phyloP scores from a whole-genome alignment of 2,888 invertebrate species.

The Polymixis lichenea region DNA sequence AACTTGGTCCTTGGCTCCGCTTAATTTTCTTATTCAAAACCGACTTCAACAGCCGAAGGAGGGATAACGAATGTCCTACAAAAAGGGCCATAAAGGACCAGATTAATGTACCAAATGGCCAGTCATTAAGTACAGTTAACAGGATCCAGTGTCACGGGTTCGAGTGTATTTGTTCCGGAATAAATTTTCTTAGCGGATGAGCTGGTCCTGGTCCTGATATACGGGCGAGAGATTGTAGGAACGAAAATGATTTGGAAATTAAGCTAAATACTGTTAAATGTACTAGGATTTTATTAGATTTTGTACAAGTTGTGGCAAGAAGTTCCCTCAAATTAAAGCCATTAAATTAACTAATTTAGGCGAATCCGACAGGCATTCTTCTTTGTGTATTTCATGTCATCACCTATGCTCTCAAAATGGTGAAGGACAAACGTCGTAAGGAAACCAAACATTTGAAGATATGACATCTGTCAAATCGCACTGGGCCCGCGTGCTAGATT shows the following conservation, averaged over 20 bases:
- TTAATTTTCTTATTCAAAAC: constrained; percentile 69
- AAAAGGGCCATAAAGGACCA: constrained; percentile 75
- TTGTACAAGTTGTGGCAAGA: not conserved
- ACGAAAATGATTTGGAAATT: not conserved
- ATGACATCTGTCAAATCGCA: too few species aligned
- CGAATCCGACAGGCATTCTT: too few species aligned
- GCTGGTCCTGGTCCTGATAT: constrained; percentile 52
- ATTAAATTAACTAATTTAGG: not conserved
- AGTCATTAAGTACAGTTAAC: constrained; percentile 81
- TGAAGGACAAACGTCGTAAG: too few species aligned
- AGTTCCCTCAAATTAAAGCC: not conserved
- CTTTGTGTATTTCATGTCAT: too few species aligned
- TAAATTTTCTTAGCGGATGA: constrained; percentile 78
- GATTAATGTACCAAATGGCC: constrained; percentile 80
- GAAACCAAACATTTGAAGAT: too few species aligned
- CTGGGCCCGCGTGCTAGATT: too few species aligned
- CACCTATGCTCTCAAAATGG: too few species aligned
- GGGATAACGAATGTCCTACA: constrained; percentile 76
- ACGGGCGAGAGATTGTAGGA: constrained; percentile 23
- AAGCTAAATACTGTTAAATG: not conserved
- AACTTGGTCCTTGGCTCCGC: constrained; percentile 42
- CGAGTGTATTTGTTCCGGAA: constrained; percentile 75
- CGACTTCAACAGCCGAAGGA: constrained; percentile 64
- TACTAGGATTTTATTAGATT: not conserved
- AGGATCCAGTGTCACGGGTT: constrained; percentile 74